Conservation (phyloP, 2,797 vertebrate genomes). For the Natrix natrix region DNA sequence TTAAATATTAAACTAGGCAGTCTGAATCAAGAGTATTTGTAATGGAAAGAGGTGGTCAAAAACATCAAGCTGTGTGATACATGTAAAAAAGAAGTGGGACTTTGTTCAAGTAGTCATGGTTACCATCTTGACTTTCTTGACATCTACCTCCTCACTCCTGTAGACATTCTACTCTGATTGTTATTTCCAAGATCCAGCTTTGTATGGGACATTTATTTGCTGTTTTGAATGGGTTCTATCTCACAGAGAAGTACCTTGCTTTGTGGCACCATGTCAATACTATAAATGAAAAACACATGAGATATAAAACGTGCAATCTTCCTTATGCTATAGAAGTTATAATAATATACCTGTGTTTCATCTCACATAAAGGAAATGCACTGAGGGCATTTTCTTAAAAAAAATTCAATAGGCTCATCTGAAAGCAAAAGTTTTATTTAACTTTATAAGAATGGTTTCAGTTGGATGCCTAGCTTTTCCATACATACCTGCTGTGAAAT, state of each 20-base stretch:
- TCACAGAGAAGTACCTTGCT: not conserved
- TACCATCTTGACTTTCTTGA: not conserved
- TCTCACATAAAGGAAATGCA: slow-evolving; percentile 7
- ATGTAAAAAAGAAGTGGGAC: not conserved
- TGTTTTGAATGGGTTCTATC: not conserved
- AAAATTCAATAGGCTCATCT: not conserved
- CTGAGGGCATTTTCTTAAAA: not conserved
- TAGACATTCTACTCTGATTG: not conserved
- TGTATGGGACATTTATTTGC: not conserved
- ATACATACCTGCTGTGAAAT: slow-evolving; percentile 31
- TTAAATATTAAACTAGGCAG: not conserved
- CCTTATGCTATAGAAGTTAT: slow-evolving; percentile 12
- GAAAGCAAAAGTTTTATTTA: slow-evolving; percentile 26
- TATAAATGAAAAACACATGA: not conserved
- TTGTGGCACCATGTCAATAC: not conserved
- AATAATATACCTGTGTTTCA: not conserved
- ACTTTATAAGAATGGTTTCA: slow-evolving; percentile 4
- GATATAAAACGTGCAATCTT: not conserved
- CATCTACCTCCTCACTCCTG: not conserved
- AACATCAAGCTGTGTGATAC: not conserved
- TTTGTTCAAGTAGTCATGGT: not conserved
- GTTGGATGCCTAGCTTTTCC: slow-evolving; percentile 34
- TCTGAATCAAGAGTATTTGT: not conserved
- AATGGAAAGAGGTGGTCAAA: not conserved
- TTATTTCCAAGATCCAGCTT: slow-evolving; percentile 2